Evolutionary conservation across 2,113 vertebrate genomes (phyloP), one percentile per base, ranked within the genome.

Genomic region (Saguinus midas): DNA sequence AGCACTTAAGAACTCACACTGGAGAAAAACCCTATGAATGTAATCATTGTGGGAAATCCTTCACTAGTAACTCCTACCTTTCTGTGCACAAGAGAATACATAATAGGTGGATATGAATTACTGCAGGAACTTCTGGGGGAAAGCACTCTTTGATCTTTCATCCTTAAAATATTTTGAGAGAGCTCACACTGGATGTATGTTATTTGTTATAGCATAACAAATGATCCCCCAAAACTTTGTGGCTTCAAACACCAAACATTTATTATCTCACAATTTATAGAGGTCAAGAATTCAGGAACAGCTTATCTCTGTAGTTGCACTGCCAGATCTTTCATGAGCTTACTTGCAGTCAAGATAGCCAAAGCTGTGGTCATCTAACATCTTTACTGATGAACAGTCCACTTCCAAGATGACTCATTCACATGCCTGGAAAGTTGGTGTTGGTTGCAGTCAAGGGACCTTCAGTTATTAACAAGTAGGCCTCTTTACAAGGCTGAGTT

Each of bases 21-120:
- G 97, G 97, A 55, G 97, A 97, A 91, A 98, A 97, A 11, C 96
- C 97, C 70, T 97, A 98, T 27, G 96, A 94, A 61, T 98, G 97
- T 79, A 94, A 88, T 25, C 93, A 97, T 6, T 98, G 97, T 75
- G 97, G 97, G 40, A 98, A 98, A 58, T 96, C 96, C 50, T 98
- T 98, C 66, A 97, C 96, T 32, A 97, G 96, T 81, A 97, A 97
- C 87, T 97, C 97, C 20, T 98, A 97, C 84, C 95, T 98, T 45
- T 97, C 97, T 21, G 97, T 98, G 75, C 97, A 98, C 52, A 96
- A 97, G 88, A 92, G 72, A 85, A 83, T 96, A 25, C 97, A 98
- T 75, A 97, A 94, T 43, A 94, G 94, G 57, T 97, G 94, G 96
- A 92, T 97, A 72, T 97, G 58, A 96, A 16, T 92, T 32, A 3